Evolutionary conservation across 1,140 invertebrate species (phyloP).

Genomic region (Tetragnatha versicolor): DNA sequence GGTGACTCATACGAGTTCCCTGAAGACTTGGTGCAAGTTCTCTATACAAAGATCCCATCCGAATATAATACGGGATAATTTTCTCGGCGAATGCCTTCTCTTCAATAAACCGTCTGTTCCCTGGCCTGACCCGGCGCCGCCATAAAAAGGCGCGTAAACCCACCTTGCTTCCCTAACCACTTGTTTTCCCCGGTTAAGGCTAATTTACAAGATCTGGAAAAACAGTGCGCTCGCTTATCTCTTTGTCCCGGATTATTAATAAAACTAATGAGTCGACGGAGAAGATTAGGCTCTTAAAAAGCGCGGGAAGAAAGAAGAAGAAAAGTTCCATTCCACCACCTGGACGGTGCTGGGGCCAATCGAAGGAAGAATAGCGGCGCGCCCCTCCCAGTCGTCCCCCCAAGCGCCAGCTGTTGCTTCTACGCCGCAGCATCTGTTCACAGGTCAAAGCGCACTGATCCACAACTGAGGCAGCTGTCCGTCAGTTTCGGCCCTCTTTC

Average conservation of each 20-base stretch:
- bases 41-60: too few species aligned
- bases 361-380: background rate
- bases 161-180: too few species aligned
- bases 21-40: too few species aligned
- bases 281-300: background rate
- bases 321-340: constrained; percentile 1
- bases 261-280: constrained; percentile 2
- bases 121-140: too few species aligned
- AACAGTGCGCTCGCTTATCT: too few species aligned
- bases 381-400: background rate
- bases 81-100: too few species aligned
- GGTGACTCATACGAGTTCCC: too few species aligned
- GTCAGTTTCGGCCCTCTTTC: constrained; percentile 34
- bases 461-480: constrained; percentile 37
- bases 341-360: constrained; percentile 24
- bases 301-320: background rate
- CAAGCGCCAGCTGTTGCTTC: constrained; percentile 21
- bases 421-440: constrained; percentile 27
- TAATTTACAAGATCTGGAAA: too few species aligned
- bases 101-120: too few species aligned
- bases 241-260: constrained; percentile 5
- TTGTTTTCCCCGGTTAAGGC: too few species aligned
- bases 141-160: too few species aligned
- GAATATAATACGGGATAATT: too few species aligned
- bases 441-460: constrained; percentile 43